A percentile compares a stretch with the other conserved stretches of the same genome.
These are phyloP conservation scores for Tyrannus savana DNA, from an alignment of 2,113 vertebrate genomes.

Conservation along the genomic window DNA sequence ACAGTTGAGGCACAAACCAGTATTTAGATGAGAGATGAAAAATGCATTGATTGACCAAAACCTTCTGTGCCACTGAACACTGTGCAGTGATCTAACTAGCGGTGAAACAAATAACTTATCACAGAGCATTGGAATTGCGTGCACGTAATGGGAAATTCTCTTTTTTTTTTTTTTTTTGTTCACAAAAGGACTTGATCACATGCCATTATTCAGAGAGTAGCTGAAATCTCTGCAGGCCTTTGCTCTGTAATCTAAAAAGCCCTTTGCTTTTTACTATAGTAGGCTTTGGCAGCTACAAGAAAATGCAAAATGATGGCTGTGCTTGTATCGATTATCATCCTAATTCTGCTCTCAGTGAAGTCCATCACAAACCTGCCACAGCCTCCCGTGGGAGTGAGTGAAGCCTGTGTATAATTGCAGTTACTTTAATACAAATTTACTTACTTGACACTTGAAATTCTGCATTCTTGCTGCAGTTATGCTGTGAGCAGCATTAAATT, in stretches of 20 bases:
- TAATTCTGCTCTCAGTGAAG: slow-evolving; percentile 54
- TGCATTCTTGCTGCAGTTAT: slow-evolving; percentile 36
- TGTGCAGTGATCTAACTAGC: background rate
- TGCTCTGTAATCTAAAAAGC: slow-evolving; percentile 55
- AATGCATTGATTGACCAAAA: slow-evolving; percentile 34
- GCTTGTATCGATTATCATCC: slow-evolving; percentile 59
- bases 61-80: slow-evolving; percentile 9
- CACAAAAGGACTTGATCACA: slow-evolving; percentile 66
- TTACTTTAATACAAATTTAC: slow-evolving; percentile 58
- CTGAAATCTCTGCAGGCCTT: slow-evolving; percentile 61
- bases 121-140: slow-evolving; percentile 40
- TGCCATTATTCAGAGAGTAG: slow-evolving; percentile 50
- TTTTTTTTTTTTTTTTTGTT: slow-evolving; percentile 2
- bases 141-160: slow-evolving; percentile 39
- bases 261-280: slow-evolving; percentile 42
- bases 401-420: slow-evolving; percentile 57
- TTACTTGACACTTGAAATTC: slow-evolving; percentile 43
- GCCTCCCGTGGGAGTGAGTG: background rate
- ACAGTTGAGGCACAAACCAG: background rate
- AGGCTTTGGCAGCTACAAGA: slow-evolving; percentile 53
- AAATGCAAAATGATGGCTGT: slow-evolving; percentile 62
- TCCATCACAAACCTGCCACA: slow-evolving; percentile 36
- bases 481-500: slow-evolving; percentile 27
- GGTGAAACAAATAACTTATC: slow-evolving; percentile 13
- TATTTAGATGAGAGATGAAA: slow-evolving; percentile 19